These are phyloP conservation scores for Digitonthophagus gazella DNA, from an alignment of 2,888 invertebrate genomes.

Conservation along the genomic window DNA sequence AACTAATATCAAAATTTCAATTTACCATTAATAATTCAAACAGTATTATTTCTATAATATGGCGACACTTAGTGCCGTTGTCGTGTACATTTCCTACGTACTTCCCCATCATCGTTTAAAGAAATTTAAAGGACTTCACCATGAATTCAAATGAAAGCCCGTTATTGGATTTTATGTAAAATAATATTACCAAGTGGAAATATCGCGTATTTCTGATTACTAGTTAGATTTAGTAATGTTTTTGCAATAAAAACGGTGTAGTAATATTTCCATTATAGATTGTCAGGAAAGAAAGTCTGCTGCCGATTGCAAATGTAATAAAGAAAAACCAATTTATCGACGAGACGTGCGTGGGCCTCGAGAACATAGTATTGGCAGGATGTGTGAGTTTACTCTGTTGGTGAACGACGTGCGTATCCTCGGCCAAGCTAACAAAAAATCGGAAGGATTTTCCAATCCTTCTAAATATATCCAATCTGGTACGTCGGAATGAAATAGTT, in stretches of 20 bases:
- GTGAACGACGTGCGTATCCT: background rate
- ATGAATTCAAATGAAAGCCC: no score
- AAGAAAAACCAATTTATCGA: conserved; percentile 6
- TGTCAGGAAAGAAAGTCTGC: background rate
- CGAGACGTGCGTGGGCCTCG: conserved; percentile 10
- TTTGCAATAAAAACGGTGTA: background rate
- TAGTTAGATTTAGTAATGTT: no score
- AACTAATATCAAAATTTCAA: no score
- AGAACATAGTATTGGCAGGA: background rate
- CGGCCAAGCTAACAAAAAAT: background rate
- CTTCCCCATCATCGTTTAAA: no score
- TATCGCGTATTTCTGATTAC: no score
- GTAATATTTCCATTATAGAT: background rate
- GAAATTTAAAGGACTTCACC: no score
- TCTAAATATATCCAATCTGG: conserved; percentile 8
- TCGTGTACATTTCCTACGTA: no score
- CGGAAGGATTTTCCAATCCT: background rate
- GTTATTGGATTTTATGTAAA: no score
- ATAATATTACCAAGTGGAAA: no score
- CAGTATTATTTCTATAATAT: no score
- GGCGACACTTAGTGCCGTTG: no score
- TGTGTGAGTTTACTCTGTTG: background rate
- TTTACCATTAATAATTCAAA: no score
- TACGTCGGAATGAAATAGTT: conserved; percentile 7
- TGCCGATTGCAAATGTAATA: conserved; percentile 8